Evolutionary conservation across 2,797 vertebrate species (phyloP), one percentile per base, ranked within the genome.

Genomic region (Enteromius anoplus): DNA sequence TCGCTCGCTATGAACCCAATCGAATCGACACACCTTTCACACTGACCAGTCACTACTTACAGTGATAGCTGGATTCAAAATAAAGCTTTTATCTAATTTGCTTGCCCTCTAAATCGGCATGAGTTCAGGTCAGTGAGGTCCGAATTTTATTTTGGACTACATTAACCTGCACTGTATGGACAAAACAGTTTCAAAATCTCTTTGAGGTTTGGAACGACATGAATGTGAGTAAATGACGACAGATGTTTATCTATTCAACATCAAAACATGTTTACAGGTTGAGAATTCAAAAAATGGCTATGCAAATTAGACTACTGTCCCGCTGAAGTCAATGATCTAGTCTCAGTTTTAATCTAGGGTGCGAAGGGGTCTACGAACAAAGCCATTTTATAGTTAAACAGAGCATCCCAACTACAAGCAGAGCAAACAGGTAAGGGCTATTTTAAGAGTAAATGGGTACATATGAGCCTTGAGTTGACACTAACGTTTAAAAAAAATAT

Each of bases 391-490:
- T 12, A n/a, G 12, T 55, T 49, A 51, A 45, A 79, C 75, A 51
- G 5, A 42, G 66, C 21, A 64, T 32, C 60, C 42, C 7, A 49
- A 64, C 51, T 69, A 34, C 82, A 62, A 62, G 34, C 65, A 29
- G 17, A 80, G 55, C 29, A 85, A 82, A 85, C 73, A 53, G 49
- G 32, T 80, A 37, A 82, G 37, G 15, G 12, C 49, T 80, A 47
- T 14, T 80, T 47, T 11, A 6, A 19, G 65, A 19, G 3, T 84
- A 71, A 85, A 53, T 45, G 64, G 34, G 17, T 51, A 64, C 3
- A 23, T 17, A 51, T 47, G 32, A 21, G 40, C 58, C 42, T 11
- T 49, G n/a, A 19, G 60, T 64, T 60, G 21, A 66, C 5, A 37
- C 55, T 64, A 79, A 21, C 6, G 0, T 55, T 75, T n/a, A 40